These are phyloP conservation scores for Cuniculus paca DNA, from an alignment of 2,797 vertebrate species.

Conservation along the genomic window DNA sequence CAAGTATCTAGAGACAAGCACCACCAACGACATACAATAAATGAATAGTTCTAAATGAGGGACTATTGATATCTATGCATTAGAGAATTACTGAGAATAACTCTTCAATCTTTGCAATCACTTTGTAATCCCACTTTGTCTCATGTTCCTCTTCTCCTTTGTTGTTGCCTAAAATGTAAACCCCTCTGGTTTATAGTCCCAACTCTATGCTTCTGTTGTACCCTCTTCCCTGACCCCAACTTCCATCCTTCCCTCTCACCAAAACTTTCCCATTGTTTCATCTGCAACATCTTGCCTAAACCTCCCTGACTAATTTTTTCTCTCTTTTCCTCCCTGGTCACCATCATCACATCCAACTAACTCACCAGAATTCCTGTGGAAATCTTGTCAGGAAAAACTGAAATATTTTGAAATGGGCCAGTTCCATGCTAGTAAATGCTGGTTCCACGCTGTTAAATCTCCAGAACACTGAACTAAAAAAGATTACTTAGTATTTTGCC, in stretches of 20 bases:
- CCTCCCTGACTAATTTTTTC: constrained; percentile 3
- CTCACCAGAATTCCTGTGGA: not conserved
- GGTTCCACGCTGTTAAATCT: not conserved
- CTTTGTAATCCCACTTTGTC: not conserved
- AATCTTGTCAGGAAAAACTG: not conserved
- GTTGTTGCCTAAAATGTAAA: not conserved
- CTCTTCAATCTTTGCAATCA: not conserved
- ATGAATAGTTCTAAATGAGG: not conserved
- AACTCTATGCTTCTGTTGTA: not conserved
- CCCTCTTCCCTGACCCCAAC: not conserved
- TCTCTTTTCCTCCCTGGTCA: not conserved
- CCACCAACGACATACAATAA: not conserved
- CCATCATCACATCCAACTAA: not conserved
- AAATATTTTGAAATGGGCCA: constrained; percentile 20
- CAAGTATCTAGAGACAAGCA: not conserved
- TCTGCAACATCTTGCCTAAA: not conserved
- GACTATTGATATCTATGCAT: not conserved
- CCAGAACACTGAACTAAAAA: not conserved
- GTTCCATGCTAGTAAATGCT: not conserved
- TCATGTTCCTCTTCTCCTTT: not conserved
- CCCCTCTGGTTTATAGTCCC: not conserved
- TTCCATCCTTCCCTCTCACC: not conserved
- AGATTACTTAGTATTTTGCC: not conserved
- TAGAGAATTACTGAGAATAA: not conserved
- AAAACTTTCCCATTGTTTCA: not conserved